Evolutionary conservation across 1,140 invertebrate species (phyloP), one percentile per base, ranked within the genome.

Genomic region (Drosophila setifemur): DNA sequence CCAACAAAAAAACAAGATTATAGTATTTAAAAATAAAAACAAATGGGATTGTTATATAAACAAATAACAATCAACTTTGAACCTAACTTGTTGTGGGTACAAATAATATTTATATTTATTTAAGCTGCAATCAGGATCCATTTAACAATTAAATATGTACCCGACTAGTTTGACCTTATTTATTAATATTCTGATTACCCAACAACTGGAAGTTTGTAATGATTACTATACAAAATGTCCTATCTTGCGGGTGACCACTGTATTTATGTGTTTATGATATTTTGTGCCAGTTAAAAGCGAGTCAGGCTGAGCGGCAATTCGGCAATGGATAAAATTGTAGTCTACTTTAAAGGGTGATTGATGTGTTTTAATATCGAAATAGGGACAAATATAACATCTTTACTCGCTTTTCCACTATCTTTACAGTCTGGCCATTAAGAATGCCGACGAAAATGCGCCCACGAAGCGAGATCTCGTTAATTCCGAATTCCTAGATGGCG

Each of bases 401-500:
- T 16, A 4, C 4, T 28, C 25, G n/a, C n/a, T 14, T 14, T 35
- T 0, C 8, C 12, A 14, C 4, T 39, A 18, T 60, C 28, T 40
- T 66, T 68, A 19, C 91, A 94, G 93, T 92, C 92, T 93, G 90
- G 93, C 93, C 85, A 92, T 93, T 70, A 93, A 93, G 85, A 93
- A 93, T 69, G 92, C 92, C 52, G 93, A 94, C 75, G 93, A 93
- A 90, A 93, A 93, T 90, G 93, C 88, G 86, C 92, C 91, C 88
- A 93, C 91, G 89, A 92, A 91, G 91, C 93, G 92, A 87, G 93
- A 93, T 90, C 91, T 92, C 50, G 92, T 92, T 60, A 92, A 91
- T 64, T 91, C 92, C 58, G 93, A 94, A 90, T 90, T 93, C 67
- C 90, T 91, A 75, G 93, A 94, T 88, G 92, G 92, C 68, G 93